Evolutionary conservation across 2,113 vertebrate species (phyloP).

Genomic region (Erinaceus europaeus): DNA sequence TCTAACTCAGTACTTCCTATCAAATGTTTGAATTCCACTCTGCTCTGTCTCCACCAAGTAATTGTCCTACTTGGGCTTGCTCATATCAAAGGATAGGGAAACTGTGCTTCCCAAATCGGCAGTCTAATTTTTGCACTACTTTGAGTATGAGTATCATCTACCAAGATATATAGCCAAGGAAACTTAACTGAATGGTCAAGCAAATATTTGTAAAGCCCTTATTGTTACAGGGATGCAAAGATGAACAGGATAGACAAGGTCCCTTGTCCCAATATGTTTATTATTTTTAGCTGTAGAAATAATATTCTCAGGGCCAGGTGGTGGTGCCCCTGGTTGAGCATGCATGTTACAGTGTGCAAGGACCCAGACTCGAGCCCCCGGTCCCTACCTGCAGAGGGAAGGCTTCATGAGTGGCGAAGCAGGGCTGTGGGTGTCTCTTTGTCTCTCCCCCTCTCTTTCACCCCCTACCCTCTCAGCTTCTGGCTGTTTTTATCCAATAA

Average conservation of each 20-base stretch:
- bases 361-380: too few relatives aligned
- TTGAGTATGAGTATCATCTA: neutral
- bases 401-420: too few relatives aligned
- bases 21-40: too few relatives aligned
- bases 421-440: too few relatives aligned
- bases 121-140: neutral
- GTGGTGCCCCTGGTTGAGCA: too few relatives aligned
- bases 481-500: too few relatives aligned
- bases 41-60: neutral
- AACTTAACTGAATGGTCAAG: neutral
- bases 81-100: neutral
- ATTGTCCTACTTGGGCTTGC: neutral
- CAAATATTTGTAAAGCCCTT: neutral
- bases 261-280: neutral
- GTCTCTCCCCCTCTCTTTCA: too few relatives aligned
- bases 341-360: too few relatives aligned
- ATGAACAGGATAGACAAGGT: neutral
- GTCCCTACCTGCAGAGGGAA: too few relatives aligned
- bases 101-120: neutral
- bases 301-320: conserved; percentile 1
- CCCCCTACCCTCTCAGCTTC: too few relatives aligned
- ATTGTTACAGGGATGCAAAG: neutral
- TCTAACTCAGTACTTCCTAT: too few relatives aligned
- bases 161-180: neutral
- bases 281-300: neutral